A percentile compares a stretch with the other conserved stretches of the same genome.
These are phyloP conservation scores for Mellilla xanthometata DNA, from an alignment of 2,888 invertebrate species.

Conservation along the genomic window DNA sequence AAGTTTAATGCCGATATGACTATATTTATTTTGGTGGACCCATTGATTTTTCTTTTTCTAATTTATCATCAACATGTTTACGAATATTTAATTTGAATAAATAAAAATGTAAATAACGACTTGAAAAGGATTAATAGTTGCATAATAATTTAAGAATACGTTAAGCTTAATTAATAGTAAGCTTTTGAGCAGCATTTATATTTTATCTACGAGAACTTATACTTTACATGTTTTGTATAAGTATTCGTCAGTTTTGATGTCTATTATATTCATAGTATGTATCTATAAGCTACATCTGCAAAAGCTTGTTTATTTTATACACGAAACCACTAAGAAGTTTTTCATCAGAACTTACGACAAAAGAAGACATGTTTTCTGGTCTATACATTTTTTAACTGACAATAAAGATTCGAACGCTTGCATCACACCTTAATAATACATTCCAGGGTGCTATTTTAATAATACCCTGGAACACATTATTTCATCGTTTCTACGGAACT, in stretches of 20 bases:
- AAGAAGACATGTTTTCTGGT: constrained; percentile 8
- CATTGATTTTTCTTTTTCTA: constrained; percentile 15
- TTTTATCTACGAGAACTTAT: no score
- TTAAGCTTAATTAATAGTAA: constrained; percentile 49
- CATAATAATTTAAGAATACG: constrained; percentile 49
- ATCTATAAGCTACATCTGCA: no score
- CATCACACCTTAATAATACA: constrained; percentile 10
- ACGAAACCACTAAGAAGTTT: not conserved
- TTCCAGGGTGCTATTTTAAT: not conserved
- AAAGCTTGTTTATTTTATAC: no score
- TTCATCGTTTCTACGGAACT: no score
- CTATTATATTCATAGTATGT: no score
- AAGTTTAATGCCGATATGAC: constrained; percentile 25
- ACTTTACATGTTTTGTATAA: no score
- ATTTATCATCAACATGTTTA: constrained; percentile 28
- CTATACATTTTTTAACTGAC: constrained; percentile 12
- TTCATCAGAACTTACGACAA: constrained; percentile 3
- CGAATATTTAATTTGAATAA: constrained; percentile 40
- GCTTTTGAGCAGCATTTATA: constrained; percentile 1
- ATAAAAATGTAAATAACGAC: constrained; percentile 24
- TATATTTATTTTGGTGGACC: constrained; percentile 27
- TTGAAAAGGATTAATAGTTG: constrained; percentile 35
- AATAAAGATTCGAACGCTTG: constrained; percentile 11
- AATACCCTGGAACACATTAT: no score
- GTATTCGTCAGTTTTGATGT: no score